Percentiles rank a stretch among this genome's conserved stretches.
These are phyloP conservation scores for Aphelenchoides fujianensis DNA, from an alignment of 1,140 invertebrate species.

Conservation along the genomic window DNA sequence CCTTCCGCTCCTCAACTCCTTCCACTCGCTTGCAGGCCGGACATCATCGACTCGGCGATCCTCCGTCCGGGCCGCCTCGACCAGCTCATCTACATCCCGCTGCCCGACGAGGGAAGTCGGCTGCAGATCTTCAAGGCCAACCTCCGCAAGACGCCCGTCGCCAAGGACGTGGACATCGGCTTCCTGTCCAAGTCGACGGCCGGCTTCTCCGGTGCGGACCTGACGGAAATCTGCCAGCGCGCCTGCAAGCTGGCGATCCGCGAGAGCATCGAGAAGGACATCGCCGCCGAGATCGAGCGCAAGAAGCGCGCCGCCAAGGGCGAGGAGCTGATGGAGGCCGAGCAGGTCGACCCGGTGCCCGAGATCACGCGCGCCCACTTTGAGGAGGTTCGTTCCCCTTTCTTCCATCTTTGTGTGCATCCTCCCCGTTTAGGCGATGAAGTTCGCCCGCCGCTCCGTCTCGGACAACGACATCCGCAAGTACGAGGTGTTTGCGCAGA, in stretches of 20 bases:
- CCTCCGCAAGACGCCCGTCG: slow-evolving; percentile 91
- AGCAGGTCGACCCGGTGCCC: slow-evolving; percentile 65
- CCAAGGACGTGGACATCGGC: slow-evolving; percentile 93
- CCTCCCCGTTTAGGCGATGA: slow-evolving; percentile 77
- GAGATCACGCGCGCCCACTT: no score
- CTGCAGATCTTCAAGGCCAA: slow-evolving; percentile 88
- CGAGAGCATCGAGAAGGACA: slow-evolving; percentile 93
- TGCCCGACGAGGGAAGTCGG: slow-evolving; percentile 95
- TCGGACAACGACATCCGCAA: slow-evolving; percentile 98
- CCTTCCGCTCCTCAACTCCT: slow-evolving; percentile 95
- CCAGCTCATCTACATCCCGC: slow-evolving; percentile 98
- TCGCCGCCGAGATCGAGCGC: slow-evolving; percentile 80
- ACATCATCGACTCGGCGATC: slow-evolving; percentile 98
- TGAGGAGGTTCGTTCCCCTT: no score
- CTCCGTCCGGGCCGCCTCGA: slow-evolving; percentile 94
- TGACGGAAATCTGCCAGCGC: slow-evolving; percentile 99
- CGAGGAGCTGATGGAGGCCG: no score
- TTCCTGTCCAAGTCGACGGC: slow-evolving; percentile 94
- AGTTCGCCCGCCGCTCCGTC: no score
- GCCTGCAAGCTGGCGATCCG: slow-evolving; percentile 98
- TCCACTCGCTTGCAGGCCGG: no score
- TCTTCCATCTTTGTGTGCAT: neutral
- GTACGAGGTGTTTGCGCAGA: slow-evolving; percentile 99
- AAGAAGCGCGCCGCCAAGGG: slow-evolving; percentile 74
- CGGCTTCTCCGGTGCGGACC: slow-evolving; percentile 96